A percentile compares a stretch with the other conserved stretches of the same genome.
Conservation (phyloP, 2,888 invertebrate species). For the Exephanes ischioxanthus region DNA sequence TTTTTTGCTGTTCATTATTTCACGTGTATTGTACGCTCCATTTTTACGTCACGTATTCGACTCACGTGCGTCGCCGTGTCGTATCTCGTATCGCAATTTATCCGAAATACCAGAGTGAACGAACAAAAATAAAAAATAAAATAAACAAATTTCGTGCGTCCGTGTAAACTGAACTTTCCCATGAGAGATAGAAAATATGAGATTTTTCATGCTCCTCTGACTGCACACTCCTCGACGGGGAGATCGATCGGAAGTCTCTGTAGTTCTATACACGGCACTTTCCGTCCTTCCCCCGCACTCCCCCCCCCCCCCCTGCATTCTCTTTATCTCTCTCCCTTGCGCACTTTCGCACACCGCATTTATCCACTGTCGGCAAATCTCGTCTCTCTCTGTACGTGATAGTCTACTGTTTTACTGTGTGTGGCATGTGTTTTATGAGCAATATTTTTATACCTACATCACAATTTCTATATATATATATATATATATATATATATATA, state of each 20-base stretch:
- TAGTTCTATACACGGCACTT: slow-evolving; percentile 28
- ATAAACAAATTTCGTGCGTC: neutral
- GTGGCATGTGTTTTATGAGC: slow-evolving; percentile 29
- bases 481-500: neutral
- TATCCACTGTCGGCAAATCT: slow-evolving; percentile 47
- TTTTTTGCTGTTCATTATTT: too few relatives aligned
- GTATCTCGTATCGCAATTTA: neutral
- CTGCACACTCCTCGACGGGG: slow-evolving; percentile 45
- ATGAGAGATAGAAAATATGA: slow-evolving; percentile 35
- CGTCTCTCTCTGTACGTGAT: slow-evolving; percentile 8
- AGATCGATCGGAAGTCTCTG: slow-evolving; percentile 62
- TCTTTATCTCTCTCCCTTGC: slow-evolving; percentile 21
- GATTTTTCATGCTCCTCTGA: slow-evolving; percentile 58
- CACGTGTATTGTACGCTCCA: too few relatives aligned
- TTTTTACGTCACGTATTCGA: too few relatives aligned
- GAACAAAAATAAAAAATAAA: neutral
- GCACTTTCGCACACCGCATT: slow-evolving; percentile 15
- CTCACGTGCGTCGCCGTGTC: too few relatives aligned
- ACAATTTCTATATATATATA: neutral
- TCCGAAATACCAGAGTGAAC: neutral
- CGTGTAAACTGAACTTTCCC: slow-evolving; percentile 19
- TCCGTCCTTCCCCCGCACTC: slow-evolving; percentile 33
- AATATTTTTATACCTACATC: neutral
- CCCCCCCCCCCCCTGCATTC: slow-evolving; percentile 27
- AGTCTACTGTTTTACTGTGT: neutral